Percentiles rank a stretch among this genome's conserved stretches.
phyloP scores from a whole-genome alignment of 2,797 vertebrate species.

The Numenius phaeopus region DNA sequence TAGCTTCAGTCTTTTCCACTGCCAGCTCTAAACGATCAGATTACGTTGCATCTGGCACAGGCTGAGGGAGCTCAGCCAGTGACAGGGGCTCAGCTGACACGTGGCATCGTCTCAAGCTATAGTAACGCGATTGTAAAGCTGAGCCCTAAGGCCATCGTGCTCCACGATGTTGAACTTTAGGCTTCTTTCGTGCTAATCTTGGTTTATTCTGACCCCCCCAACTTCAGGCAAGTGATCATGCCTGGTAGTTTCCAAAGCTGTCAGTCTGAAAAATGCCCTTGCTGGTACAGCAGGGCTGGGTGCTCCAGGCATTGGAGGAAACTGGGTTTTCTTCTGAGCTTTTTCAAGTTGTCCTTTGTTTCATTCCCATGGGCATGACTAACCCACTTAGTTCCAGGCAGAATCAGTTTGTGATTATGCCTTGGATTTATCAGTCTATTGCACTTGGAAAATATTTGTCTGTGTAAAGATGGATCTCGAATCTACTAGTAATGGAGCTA shows the following conservation, averaged over 20 bases:
- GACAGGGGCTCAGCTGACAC: slow-evolving; percentile 19
- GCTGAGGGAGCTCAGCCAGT: not conserved
- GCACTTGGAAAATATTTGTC: slow-evolving; percentile 37
- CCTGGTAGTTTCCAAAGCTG: not conserved
- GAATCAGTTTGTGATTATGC: slow-evolving; percentile 40
- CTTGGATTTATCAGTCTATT: slow-evolving; percentile 29
- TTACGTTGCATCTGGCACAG: slow-evolving; percentile 21
- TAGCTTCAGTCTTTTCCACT: not conserved
- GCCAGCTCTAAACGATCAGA: not conserved
- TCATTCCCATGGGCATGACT: not conserved
- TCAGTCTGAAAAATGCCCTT: not conserved
- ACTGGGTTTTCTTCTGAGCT: not conserved
- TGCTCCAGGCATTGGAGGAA: not conserved
- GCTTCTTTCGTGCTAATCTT: not conserved
- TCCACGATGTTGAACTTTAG: not conserved
- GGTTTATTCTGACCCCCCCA: not conserved
- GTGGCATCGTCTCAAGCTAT: slow-evolving; percentile 16
- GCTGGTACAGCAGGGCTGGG: not conserved
- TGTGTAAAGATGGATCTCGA: not conserved
- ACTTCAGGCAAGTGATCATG: not conserved
- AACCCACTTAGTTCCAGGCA: slow-evolving; percentile 50
- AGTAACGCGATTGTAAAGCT: not conserved
- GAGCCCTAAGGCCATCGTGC: not conserved
- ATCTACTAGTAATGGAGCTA: slow-evolving; percentile 38
- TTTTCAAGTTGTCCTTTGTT: slow-evolving; percentile 33